Conservation (phyloP, 2,113 vertebrate species). For the Delphinus delphis region DNA sequence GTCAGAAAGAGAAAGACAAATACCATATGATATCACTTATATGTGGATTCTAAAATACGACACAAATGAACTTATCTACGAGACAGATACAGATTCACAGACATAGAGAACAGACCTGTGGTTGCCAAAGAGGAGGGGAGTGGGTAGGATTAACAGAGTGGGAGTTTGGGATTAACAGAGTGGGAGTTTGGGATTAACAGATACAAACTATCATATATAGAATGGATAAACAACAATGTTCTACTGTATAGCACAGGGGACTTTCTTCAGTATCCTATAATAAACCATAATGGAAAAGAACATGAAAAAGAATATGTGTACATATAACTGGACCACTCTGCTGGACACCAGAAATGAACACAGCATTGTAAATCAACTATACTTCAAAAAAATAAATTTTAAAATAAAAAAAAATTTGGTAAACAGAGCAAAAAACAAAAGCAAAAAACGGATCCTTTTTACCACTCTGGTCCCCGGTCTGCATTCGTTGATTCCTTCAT, state of each 20-base stretch:
- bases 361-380: background rate
- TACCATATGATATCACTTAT: background rate
- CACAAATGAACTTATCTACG: background rate
- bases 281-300: background rate
- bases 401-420: background rate
- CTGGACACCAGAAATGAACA: background rate
- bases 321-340: background rate
- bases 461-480: background rate
- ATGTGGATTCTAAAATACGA: background rate
- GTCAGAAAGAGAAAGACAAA: background rate
- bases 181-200: background rate
- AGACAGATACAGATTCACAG: background rate
- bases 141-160: too few relatives aligned
- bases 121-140: background rate
- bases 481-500: background rate
- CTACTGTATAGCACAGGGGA: background rate
- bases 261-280: background rate
- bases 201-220: background rate
- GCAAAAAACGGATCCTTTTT: background rate
- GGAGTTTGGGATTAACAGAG: background rate
- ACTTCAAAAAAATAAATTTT: background rate
- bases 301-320: background rate
- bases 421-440: background rate
- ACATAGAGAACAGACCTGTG: background rate
- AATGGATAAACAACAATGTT: background rate